phyloP scores from a whole-genome alignment of 2,888 invertebrate genomes.

The Dicyrtomina minuta region DNA sequence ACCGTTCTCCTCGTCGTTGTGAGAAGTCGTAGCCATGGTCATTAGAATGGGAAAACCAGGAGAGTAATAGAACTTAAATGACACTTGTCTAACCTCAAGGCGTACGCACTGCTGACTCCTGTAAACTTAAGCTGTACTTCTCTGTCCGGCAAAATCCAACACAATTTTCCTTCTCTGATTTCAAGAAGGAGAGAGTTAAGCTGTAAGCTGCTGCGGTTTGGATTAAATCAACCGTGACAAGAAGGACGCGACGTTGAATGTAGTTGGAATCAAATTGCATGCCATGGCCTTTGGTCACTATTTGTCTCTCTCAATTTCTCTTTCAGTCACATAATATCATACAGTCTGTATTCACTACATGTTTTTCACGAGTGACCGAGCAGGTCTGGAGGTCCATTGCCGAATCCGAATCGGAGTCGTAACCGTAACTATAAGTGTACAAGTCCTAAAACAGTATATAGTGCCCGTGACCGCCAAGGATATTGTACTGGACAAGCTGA shows the following conservation, averaged over 20 bases:
- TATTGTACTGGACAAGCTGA: too few species aligned
- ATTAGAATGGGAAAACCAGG: neutral
- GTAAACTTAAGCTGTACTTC: neutral
- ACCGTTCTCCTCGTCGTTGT: too few species aligned
- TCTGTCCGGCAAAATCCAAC: neutral
- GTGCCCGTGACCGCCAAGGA: too few species aligned
- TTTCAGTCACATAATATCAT: neutral
- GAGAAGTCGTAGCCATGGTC: too few species aligned
- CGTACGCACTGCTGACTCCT: neutral
- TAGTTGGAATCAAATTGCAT: neutral
- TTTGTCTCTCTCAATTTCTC: neutral
- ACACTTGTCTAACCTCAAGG: too few species aligned
- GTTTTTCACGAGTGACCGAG: neutral
- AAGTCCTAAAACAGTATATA: too few species aligned
- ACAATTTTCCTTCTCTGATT: neutral
- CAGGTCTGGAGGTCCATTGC: too few species aligned
- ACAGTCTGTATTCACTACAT: neutral
- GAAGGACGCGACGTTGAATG: neutral
- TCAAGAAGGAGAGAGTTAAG: neutral
- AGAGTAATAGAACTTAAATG: neutral
- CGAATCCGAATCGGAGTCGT: too few species aligned
- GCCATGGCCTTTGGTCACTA: neutral
- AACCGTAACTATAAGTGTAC: too few species aligned
- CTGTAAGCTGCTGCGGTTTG: neutral
- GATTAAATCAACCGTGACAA: slow-evolving; percentile 7